Conservation (phyloP, 2,888 invertebrate genomes). For the Peribatodes rhomboidaria region DNA sequence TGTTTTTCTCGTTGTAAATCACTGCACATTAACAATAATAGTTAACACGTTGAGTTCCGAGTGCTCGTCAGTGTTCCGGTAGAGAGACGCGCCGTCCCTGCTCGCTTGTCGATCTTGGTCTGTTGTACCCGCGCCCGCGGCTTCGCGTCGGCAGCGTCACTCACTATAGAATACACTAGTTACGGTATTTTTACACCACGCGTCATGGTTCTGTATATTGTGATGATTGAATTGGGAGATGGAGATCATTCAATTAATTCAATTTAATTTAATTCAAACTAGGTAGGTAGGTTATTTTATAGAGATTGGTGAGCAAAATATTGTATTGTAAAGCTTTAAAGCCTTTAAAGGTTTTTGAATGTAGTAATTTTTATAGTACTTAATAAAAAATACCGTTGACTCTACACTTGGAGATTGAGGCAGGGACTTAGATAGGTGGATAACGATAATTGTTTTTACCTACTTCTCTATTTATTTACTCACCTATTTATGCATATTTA, state of each 20-base stretch:
- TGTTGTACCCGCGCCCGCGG: conserved; percentile 44
- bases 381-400: too few relatives aligned
- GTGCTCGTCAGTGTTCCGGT: conserved; percentile 35
- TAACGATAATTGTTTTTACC: too few relatives aligned
- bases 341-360: too few relatives aligned
- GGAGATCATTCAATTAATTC: background rate
- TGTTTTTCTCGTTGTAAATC: conserved; percentile 23
- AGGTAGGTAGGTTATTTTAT: too few relatives aligned
- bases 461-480: too few relatives aligned
- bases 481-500: background rate
- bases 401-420: too few relatives aligned
- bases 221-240: background rate
- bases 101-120: conserved; percentile 52
- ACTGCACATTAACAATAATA: conserved; percentile 43
- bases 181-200: conserved; percentile 14
- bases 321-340: too few relatives aligned
- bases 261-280: too few relatives aligned
- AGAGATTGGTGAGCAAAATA: too few relatives aligned
- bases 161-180: conserved; percentile 22
- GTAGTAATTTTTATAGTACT: too few relatives aligned
- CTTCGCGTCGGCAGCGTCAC: conserved; percentile 5
- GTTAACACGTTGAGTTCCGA: conserved; percentile 21
- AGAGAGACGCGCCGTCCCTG: conserved; percentile 50
- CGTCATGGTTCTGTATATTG: conserved; percentile 15
- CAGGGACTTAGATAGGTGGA: too few relatives aligned